Evolutionary conservation across 1,140 invertebrate genomes (phyloP).

Genomic region (Cherax quadricarinatus): DNA sequence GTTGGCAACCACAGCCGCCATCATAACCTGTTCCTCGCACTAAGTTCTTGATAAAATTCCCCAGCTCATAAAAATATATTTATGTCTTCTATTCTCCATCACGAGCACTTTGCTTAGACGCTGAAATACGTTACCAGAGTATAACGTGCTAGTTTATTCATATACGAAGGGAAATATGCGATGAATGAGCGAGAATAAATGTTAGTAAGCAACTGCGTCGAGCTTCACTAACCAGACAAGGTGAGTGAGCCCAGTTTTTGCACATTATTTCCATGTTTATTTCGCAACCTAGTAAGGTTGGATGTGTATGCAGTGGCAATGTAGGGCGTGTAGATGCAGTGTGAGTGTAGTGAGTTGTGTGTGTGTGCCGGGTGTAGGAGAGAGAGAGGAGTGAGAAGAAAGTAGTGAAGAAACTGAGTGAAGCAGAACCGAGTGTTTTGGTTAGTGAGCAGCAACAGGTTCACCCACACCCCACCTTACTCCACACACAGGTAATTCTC

Average conservation of each 20-base stretch:
- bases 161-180: no score
- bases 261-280: constrained; percentile 61
- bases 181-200: background rate
- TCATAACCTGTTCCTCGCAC: constrained; percentile 17
- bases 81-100: background rate
- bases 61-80: background rate
- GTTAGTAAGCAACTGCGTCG: constrained; percentile 33
- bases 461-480: background rate
- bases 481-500: no score
- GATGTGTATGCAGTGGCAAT: constrained; percentile 55
- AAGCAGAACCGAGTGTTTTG: constrained; percentile 58
- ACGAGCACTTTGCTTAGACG: no score
- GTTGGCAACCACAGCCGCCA: constrained; percentile 18
- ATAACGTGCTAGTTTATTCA: background rate
- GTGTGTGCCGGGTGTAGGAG: constrained; percentile 31
- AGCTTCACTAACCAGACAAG: constrained; percentile 54
- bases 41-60: background rate
- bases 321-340: constrained; percentile 58
- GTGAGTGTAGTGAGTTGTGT: constrained; percentile 33
- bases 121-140: no score
- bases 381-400: constrained; percentile 11
- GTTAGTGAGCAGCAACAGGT: constrained; percentile 45
- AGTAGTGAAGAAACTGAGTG: background rate
- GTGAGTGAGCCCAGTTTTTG: constrained; percentile 64
- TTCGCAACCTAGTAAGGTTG: constrained; percentile 62